phyloP scores from a whole-genome alignment of 2,797 vertebrate genomes.

The Jordanella pulchra region DNA sequence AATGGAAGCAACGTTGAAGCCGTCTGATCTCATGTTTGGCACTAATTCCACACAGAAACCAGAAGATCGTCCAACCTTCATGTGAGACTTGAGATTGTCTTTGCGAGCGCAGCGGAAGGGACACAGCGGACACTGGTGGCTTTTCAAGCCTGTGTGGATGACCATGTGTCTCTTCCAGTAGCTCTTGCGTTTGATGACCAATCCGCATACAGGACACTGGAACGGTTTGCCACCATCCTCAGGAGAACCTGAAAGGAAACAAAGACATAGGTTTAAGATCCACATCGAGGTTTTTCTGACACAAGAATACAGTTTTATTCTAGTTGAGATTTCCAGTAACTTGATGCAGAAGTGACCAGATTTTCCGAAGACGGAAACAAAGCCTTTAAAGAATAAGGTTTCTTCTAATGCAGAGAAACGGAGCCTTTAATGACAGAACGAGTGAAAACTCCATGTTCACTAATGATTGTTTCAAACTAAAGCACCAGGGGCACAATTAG shows the following conservation, averaged over 20 bases:
- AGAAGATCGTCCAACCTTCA: conserved; percentile 88
- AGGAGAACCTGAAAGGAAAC: conserved; percentile 83
- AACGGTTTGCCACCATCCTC: conserved; percentile 98
- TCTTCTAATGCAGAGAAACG: neutral
- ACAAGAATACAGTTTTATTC: conserved; percentile 10
- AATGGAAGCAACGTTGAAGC: too few species aligned
- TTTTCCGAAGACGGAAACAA: too few species aligned
- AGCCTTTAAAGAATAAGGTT: neutral
- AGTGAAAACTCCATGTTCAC: neutral
- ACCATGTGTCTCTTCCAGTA: conserved; percentile 99
- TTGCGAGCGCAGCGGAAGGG: conserved; percentile 99
- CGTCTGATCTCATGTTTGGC: too few species aligned
- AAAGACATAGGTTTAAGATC: conserved; percentile 26
- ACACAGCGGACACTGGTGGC: conserved; percentile 97
- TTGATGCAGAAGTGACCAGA: conserved; percentile 8
- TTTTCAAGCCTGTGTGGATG: conserved; percentile 99
- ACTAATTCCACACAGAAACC: conserved; percentile 18
- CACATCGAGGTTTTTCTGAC: conserved; percentile 7
- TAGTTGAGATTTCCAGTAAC: conserved; percentile 20
- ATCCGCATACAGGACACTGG: conserved; percentile 97
- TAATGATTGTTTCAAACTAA: neutral
- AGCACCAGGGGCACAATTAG: neutral
- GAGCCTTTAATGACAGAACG: neutral
- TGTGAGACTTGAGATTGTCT: conserved; percentile 99
- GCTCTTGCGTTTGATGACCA: conserved; percentile 99